A percentile compares a stretch with the other conserved stretches of the same genome.
phyloP scores from a whole-genome alignment of 2,797 vertebrate species.

The Pseudopleuronectes americanus region DNA sequence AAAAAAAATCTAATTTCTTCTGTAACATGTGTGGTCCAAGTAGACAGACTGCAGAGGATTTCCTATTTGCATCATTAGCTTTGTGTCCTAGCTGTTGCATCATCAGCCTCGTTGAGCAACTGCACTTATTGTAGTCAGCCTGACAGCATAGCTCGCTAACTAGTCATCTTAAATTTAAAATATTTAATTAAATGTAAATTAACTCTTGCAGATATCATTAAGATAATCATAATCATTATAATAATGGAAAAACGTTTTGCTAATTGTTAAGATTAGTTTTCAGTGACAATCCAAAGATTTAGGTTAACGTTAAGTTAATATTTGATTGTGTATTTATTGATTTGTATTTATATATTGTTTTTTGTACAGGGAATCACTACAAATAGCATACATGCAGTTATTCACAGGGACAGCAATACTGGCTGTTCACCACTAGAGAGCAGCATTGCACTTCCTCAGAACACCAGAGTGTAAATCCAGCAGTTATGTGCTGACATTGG shows the following conservation, averaged over 20 bases:
- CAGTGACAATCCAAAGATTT: neutral
- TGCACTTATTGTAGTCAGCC: no score
- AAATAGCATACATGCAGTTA: neutral
- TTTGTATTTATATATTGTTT: neutral
- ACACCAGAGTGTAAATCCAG: neutral
- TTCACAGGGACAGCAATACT: constrained; percentile 38
- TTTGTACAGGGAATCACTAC: neutral
- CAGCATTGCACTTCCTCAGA: constrained; percentile 59
- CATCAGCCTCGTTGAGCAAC: no score
- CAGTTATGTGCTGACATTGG: neutral
- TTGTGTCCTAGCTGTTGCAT: no score
- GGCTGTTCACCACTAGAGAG: constrained; percentile 67
- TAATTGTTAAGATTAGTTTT: neutral
- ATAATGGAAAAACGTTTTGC: neutral
- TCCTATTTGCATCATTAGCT: no score
- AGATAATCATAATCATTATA: no score
- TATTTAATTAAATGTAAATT: neutral
- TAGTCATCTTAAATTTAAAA: neutral
- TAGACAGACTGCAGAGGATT: no score
- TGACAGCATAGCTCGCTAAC: no score
- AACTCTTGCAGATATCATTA: no score
- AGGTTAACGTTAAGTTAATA: neutral
- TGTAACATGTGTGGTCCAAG: no score
- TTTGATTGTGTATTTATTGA: neutral
- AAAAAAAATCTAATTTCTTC: no score